These are phyloP conservation scores for Pachliopta kotzebuea DNA, from an alignment of 2,888 invertebrate species.

Conservation along the genomic window DNA sequence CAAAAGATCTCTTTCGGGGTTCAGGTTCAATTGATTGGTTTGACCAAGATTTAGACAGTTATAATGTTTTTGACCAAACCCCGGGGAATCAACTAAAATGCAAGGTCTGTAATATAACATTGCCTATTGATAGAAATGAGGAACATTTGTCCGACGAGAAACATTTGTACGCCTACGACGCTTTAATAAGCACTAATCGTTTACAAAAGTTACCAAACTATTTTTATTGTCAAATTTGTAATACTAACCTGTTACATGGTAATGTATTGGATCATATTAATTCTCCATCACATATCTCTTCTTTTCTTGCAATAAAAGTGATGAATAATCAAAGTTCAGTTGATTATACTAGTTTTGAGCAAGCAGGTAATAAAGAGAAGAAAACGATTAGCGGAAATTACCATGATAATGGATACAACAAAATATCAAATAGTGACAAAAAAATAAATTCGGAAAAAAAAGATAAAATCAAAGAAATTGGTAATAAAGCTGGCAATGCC, in stretches of 20 bases:
- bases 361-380: neutral
- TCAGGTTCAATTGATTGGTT: neutral
- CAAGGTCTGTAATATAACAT: slow-evolving; percentile 1
- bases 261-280: slow-evolving; percentile 13
- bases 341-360: neutral
- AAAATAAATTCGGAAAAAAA: neutral
- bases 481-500: neutral
- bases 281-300: neutral
- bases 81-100: slow-evolving; percentile 7
- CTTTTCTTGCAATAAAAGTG: neutral
- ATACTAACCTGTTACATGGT: neutral
- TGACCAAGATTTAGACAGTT: neutral
- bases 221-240: slow-evolving; percentile 7
- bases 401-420: neutral
- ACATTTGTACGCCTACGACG: slow-evolving; percentile 2
- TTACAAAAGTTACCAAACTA: neutral
- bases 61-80: neutral
- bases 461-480: neutral
- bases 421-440: neutral
- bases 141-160: neutral
- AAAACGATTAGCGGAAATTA: neutral
- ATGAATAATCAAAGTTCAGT: neutral
- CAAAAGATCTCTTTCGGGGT: neutral
- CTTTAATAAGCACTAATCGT: slow-evolving; percentile 10
- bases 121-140: neutral